Evolutionary conservation across 2,113 vertebrate genomes (phyloP), one percentile per base, ranked within the genome.

Genomic region (Glaucomys volans): DNA sequence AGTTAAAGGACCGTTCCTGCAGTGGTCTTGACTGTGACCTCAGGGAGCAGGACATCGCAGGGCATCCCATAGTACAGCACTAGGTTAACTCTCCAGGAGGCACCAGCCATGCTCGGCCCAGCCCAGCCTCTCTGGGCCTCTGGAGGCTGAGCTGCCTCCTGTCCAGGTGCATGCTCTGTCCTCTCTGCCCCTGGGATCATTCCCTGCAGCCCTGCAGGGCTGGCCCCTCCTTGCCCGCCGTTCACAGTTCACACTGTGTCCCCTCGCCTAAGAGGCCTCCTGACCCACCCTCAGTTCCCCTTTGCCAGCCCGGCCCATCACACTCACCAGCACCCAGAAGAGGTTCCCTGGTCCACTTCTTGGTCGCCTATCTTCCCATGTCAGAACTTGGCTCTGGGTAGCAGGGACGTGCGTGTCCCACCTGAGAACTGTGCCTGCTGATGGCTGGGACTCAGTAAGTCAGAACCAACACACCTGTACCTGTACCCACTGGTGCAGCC

Each of bases 301-400:
- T 12, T 0, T 0, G 2, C 74, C 24, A 8, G 0, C 30, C 32
- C 16, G 14, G 6, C 16, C 57, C 8, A 0, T 13, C 2, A 13
- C 7, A 9, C 44, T 47, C 7, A 9, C 44, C 44, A 8, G 44
- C 44, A 47, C 44, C 44, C 7, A 9, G 44, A 47, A 9, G 44
- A 47, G 44, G 44, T 9, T 47, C 44, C 44, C 44, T 9, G 44
- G 44, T 8, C 7, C 9, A 9, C 44, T 47, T n/a, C n/a, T n/a
- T n/a, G n/a, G n/a, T 47, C 7, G 44, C 44, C 7, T 8, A 9
- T 47, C 44, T 47, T 47, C 47, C 37, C 18, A 32, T 5, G 1
- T 10, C 8, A 11, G 35, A 30, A 4, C 16, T 11, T 42, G 20
- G 69, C 69, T 90, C 17, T 14, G 1, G 0, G 16, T 4, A 24